Conservation (phyloP, 1,140 invertebrate genomes). For the Metaphire vulgaris region DNA sequence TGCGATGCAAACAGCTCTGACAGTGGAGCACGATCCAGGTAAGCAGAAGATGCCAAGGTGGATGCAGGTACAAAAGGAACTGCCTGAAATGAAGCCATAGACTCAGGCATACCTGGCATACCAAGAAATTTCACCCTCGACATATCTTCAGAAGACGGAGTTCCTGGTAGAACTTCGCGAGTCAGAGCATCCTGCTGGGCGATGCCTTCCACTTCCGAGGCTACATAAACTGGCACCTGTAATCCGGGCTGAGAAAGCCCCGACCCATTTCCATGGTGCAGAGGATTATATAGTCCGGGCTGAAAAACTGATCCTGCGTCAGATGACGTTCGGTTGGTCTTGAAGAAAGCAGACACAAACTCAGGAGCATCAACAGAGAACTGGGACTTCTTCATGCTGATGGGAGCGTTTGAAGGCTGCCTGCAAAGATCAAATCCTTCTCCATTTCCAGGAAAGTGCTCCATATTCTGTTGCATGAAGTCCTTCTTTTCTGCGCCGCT, state of each 20-base stretch:
- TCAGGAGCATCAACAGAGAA: neutral
- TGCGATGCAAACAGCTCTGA: neutral
- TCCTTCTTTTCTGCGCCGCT: neutral
- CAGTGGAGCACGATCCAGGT: neutral
- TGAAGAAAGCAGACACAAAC: neutral
- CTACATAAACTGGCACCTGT: neutral
- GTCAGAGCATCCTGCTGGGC: neutral
- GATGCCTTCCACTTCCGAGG: neutral
- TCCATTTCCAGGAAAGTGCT: neutral
- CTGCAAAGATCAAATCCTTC: neutral
- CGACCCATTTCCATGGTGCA: neutral
- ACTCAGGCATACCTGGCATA: neutral
- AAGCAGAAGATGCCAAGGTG: neutral
- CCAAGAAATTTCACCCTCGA: neutral
- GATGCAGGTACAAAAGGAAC: neutral
- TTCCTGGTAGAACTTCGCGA: neutral
- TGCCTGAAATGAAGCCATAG: neutral
- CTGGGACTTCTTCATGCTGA: neutral
- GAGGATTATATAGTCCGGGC: no score
- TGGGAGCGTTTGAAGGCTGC: neutral
- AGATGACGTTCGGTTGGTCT: neutral
- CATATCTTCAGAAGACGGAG: neutral
- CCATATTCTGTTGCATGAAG: neutral
- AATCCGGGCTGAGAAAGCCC: neutral
- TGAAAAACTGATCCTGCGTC: neutral